Base-by-base conservation (phyloP, 2,113 vertebrate genomes). In the Alligator mississippiensis region DNA sequence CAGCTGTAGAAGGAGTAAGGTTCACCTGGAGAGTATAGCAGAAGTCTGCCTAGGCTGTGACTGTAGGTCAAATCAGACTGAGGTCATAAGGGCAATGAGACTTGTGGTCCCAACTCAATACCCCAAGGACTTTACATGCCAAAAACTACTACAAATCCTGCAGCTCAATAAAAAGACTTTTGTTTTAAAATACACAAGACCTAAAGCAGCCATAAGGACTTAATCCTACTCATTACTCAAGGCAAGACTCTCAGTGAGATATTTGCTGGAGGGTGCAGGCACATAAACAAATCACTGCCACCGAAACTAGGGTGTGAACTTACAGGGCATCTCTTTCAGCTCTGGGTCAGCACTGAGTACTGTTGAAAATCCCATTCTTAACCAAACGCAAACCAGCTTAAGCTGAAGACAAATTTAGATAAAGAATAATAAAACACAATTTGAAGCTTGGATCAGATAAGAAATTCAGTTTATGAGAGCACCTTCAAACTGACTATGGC, bases 191-290 rank as follows among this genome's bases (percentile, higher is more conserved):
- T 38, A 64, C 81, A 80, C 47, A 61, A 84, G 81, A 22, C 0
- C 2, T 0, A 0, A 16, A 84, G 34, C 1, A 4, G 11, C 54
- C 75, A 54, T 12, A 13, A 77, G 47, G 89, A 12, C 64, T 84
- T 78, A 3, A 13, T 28, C 88, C 59, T 16, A 3, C 9, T 19
- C 82, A 80, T n/a, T 77, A 47, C 57, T 38, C 79, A 9, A 24
- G 54, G 47, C 7, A 34, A 77, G 89, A 11, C 0, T 59, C n/a
- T 6, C 55, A 2, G 66, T 4, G 60, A 81, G 38, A 5, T 14
- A 57, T 54, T 47, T 63, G 60, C 16, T 57, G 0, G 3, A 74
- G 9, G 17, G 30, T 30, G 15, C 28, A 68, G 66, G n/a, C 60
- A 61, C 60, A 61, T 11, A 61, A 3, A 22, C 21, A 61, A 6